phyloP scores from a whole-genome alignment of 2,888 invertebrate species.

The Aspidiotus destructor region DNA sequence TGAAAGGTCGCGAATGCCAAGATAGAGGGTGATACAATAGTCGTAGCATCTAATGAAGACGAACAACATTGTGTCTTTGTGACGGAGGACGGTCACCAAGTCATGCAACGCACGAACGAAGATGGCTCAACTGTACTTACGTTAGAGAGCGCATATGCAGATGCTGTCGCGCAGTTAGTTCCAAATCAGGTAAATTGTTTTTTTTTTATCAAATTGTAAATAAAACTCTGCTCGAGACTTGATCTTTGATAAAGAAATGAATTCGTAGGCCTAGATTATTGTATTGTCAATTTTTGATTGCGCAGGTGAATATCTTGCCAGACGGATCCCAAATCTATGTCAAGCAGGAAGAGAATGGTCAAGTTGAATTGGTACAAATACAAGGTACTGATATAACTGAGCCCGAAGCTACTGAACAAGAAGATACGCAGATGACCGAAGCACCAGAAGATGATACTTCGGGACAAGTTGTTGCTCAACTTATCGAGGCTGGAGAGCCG shows the following conservation, averaged over 20 bases:
- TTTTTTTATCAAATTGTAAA: background rate
- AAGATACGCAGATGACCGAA: conserved; percentile 33
- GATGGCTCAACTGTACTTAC: conserved; percentile 38
- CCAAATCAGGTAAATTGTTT: conserved; percentile 45
- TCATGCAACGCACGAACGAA: conserved; percentile 35
- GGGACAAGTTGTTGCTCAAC: conserved; percentile 75
- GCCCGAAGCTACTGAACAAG: conserved; percentile 25
- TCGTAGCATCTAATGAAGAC: conserved; percentile 64
- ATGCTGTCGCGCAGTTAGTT: conserved; percentile 50
- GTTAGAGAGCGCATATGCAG: conserved; percentile 43
- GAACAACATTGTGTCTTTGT: conserved; percentile 62
- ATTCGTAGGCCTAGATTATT: too few relatives aligned
- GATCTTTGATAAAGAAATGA: too few relatives aligned
- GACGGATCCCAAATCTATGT: conserved; percentile 30
- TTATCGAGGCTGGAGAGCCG: conserved; percentile 72
- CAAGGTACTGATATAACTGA: conserved; percentile 23
- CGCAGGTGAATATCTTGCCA: conserved; percentile 23
- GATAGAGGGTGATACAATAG: conserved; percentile 63
- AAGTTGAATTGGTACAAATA: conserved; percentile 25
- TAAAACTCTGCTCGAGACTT: background rate
- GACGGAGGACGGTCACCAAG: conserved; percentile 47
- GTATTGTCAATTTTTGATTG: background rate
- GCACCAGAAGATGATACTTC: conserved; percentile 37
- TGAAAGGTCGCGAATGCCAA: conserved; percentile 64
- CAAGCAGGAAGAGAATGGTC: conserved; percentile 32